phyloP scores from a whole-genome alignment of 2,888 invertebrate species.

The Bhutanitis thaidina region DNA sequence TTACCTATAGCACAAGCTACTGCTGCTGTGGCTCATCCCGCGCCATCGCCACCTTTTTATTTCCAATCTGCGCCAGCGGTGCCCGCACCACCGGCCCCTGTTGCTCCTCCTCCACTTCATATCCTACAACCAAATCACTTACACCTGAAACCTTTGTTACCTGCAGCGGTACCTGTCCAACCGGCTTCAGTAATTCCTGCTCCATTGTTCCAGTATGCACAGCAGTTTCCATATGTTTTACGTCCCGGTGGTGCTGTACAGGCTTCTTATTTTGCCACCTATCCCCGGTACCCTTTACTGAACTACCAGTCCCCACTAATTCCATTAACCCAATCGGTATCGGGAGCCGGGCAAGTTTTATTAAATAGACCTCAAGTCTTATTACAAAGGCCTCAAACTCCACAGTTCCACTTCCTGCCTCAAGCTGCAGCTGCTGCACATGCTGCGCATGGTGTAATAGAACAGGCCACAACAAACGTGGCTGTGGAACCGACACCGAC shows the following conservation, averaged over 20 bases:
- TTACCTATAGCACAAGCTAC: constrained; percentile 45
- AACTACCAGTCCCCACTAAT: constrained; percentile 50
- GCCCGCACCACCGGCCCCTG: constrained; percentile 34
- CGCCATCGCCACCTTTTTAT: constrained; percentile 36
- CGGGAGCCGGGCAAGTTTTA: constrained; percentile 31
- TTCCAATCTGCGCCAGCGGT: too few relatives aligned
- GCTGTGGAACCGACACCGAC: constrained; percentile 34
- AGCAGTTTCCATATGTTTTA: constrained; percentile 56
- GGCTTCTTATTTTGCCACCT: constrained; percentile 66
- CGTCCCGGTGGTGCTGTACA: constrained; percentile 69
- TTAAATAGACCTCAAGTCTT: constrained; percentile 47
- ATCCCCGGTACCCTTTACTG: constrained; percentile 62
- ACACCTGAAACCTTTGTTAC: constrained; percentile 45
- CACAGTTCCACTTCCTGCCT: constrained; percentile 44
- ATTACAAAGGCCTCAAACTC: constrained; percentile 42
- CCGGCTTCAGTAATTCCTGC: constrained; percentile 38
- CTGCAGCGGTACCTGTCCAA: constrained; percentile 42
- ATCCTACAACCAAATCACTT: constrained; percentile 42
- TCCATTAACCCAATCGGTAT: constrained; percentile 31
- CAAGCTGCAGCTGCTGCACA: constrained; percentile 30
- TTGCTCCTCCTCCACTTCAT: constrained; percentile 41
- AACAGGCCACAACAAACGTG: constrained; percentile 36
- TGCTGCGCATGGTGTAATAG: constrained; percentile 34
- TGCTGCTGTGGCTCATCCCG: constrained; percentile 44
- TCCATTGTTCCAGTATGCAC: constrained; percentile 35